phyloP scores from a whole-genome alignment of 64 coral and sea anemone genomes.

The Stichodactyla helianthus region DNA sequence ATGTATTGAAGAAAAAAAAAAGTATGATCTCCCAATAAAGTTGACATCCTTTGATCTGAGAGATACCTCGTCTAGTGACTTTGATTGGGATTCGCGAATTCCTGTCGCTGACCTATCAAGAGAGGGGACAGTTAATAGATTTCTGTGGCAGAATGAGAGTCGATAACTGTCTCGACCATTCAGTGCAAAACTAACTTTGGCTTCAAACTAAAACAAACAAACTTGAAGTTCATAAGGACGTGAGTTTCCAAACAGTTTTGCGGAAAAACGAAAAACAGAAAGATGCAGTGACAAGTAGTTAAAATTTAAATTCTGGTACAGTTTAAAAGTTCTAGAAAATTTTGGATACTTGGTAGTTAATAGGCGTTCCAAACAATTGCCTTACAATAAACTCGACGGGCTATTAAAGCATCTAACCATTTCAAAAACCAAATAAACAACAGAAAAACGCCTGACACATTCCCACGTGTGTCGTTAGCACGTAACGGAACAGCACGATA shows the following conservation, averaged over 20 bases:
- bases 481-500: constrained; percentile 21
- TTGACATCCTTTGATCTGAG: not conserved
- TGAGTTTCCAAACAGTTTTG: not conserved
- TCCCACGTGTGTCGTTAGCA: constrained; percentile 16
- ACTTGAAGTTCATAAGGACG: not conserved
- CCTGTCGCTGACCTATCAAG: not conserved
- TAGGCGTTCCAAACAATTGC: constrained; percentile 3
- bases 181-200: constrained; percentile 1
- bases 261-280: not conserved
- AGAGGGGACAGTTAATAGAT: not conserved
- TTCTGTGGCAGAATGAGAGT: not conserved
- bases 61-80: not conserved
- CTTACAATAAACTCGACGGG: not conserved
- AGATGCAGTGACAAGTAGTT: not conserved
- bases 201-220: not conserved
- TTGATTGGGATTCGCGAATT: not conserved
- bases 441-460: constrained; percentile 11
- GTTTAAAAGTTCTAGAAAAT: not conserved
- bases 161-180: not conserved
- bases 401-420: not conserved
- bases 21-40: not conserved
- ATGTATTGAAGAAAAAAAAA: not conserved
- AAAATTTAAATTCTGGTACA: not conserved
- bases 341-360: not conserved
- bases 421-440: not conserved